Base-by-base conservation (phyloP, 2,888 invertebrate species). In the Rutpela maculata region DNA sequence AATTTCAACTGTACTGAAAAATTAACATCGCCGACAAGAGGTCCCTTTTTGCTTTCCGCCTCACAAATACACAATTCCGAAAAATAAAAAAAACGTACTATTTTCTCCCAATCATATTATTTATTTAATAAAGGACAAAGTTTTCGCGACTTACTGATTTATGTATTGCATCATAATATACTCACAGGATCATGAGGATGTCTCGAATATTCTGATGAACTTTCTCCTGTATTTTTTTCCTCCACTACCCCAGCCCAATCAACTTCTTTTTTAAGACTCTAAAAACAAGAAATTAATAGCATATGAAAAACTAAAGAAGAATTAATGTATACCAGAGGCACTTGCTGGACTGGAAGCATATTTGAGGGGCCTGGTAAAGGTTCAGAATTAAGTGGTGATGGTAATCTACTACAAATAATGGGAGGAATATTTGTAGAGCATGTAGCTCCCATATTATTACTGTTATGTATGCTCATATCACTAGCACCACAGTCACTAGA, bases 211-310 rank as follows among this genome's bases (percentile, higher is more conserved):
- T 96, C 96, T 73, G 94, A 92, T 83, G 94, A 93, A 89, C 94
- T 92, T 90, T 96, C 96, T 19, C 93, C 95, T 86, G 93, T 93
- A 86, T 92, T 93, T 90, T 95, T 95, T 75, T 96, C 96, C 86
- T 96, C 96, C 86, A 93, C 93, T 83, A 90, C 90, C 86, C 92
- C 92, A 87, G 95, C 95, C 95, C 95, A 96, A 88, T 96, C 96
- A 86, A 95, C 93, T 92, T 97, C 96, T 91, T 97, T 97, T 90
- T 97, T 97, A 87, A 97, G 91, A 83, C 96, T 96, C 97, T 97
- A 92, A 74, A 93, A 93, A 81, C 78, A 80, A 82, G 75, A 71
- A 77, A 35, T 57, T 71, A 57, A 74, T 15, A 35, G 68, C 56
- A 17, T 2, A 73, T 77, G 77, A 50, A 22, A 56, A 73, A 31